A percentile compares a stretch with the other conserved stretches of the same genome.
Conservation (phyloP, 2,888 invertebrate genomes). For the Onthophagus sagittarius region DNA sequence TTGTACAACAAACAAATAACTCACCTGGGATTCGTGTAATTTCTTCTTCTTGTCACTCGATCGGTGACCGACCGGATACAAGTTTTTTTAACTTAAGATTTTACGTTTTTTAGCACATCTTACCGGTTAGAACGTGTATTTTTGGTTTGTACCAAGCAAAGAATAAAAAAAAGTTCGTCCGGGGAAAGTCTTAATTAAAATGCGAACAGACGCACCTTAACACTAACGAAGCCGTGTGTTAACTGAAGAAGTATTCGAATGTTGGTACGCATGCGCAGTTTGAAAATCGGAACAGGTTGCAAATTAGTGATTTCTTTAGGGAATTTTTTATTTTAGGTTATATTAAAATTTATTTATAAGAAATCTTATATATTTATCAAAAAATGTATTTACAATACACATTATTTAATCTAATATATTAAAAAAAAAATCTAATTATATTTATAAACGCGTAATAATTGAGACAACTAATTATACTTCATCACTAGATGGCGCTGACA, state of each 20-base stretch:
- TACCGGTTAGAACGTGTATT: background rate
- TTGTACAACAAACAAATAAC: background rate
- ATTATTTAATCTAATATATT: background rate
- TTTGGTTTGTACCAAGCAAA: background rate
- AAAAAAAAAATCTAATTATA: background rate
- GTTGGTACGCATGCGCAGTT: conserved; percentile 20
- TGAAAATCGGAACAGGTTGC: conserved; percentile 20
- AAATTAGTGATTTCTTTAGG: background rate
- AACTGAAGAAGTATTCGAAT: conserved; percentile 24
- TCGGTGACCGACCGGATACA: background rate
- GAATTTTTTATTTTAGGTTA: background rate
- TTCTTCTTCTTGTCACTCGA: conserved; percentile 4
- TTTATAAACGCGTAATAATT: background rate
- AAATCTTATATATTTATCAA: background rate
- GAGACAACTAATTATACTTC: background rate
- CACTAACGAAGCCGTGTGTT: conserved; percentile 15
- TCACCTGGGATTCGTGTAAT: conserved; percentile 11
- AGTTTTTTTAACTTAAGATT: conserved; percentile 12
- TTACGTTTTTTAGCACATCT: conserved; percentile 12
- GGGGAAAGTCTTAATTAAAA: background rate
- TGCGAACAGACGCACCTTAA: conserved; percentile 13
- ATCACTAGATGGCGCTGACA: background rate
- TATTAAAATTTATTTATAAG: background rate
- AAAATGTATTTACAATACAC: background rate
- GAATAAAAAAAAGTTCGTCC: too few relatives aligned